Conservation (phyloP, 2,113 vertebrate species). For the Fregata magnificens region DNA sequence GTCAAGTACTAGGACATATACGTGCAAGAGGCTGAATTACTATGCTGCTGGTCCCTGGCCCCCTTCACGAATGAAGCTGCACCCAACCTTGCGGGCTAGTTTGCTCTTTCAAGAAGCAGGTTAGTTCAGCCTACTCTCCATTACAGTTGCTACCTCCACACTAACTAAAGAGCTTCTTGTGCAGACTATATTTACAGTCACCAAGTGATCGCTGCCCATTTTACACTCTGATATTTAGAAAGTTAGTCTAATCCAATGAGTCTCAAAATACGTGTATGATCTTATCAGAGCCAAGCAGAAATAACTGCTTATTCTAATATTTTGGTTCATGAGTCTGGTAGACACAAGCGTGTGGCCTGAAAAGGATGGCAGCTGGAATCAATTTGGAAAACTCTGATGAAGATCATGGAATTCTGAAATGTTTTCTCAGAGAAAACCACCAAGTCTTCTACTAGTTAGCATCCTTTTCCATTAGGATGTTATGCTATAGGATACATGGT, state of each 20-base stretch:
- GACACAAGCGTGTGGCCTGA: neutral
- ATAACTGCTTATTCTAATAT: neutral
- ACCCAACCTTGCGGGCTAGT: neutral
- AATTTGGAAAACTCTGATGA: neutral
- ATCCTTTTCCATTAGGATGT: neutral
- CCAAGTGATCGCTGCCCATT: neutral
- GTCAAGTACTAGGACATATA: neutral
- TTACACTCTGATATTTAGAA: neutral
- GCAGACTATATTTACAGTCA: neutral
- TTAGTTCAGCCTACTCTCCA: neutral
- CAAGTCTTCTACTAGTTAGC: neutral
- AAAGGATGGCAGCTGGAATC: neutral
- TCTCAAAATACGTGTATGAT: neutral
- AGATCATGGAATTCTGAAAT: neutral
- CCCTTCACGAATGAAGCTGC: neutral
- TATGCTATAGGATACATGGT: neutral
- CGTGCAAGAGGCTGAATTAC: neutral
- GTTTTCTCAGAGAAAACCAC: neutral
- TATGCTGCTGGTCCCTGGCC: neutral
- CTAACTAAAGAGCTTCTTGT: neutral
- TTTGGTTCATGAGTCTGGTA: neutral
- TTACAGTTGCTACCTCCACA: neutral
- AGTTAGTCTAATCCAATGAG: neutral
- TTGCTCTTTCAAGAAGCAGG: neutral
- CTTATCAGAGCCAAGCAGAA: neutral